Evolutionary conservation across 2,113 vertebrate genomes (phyloP).

Genomic region (Tupaia chinensis): DNA sequence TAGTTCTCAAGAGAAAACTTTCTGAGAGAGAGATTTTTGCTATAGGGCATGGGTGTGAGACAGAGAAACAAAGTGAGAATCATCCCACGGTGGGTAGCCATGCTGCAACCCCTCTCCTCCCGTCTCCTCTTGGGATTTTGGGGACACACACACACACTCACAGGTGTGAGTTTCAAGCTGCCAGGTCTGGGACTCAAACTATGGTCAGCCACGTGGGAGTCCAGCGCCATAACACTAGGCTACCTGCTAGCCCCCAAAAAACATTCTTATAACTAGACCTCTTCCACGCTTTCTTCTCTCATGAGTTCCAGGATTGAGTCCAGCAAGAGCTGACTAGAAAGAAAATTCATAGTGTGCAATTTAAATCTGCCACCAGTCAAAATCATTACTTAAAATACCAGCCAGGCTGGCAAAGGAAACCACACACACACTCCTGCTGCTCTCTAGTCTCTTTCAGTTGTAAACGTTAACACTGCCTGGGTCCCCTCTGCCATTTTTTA

Average conservation of each 20-base stretch:
- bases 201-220: too few species aligned
- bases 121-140: too few species aligned
- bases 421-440: not conserved
- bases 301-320: not conserved
- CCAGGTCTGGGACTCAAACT: too few species aligned
- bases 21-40: not conserved
- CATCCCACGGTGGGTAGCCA: too few species aligned
- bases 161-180: too few species aligned
- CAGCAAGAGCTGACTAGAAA: not conserved
- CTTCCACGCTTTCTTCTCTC: not conserved
- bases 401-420: not conserved
- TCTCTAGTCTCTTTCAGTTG: not conserved
- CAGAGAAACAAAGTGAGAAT: too few species aligned
- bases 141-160: too few species aligned
- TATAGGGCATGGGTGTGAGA: too few species aligned
- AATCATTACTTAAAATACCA: conserved; percentile 2
- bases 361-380: not conserved
- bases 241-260: not conserved
- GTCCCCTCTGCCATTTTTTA: not conserved
- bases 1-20: not conserved
- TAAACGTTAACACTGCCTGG: not conserved
- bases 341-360: not conserved
- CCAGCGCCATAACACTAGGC: too few species aligned
- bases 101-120: too few species aligned
- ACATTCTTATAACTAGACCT: not conserved